These are phyloP conservation scores for Chaetops frenatus DNA, from an alignment of 2,113 vertebrate species.

Conservation along the genomic window DNA sequence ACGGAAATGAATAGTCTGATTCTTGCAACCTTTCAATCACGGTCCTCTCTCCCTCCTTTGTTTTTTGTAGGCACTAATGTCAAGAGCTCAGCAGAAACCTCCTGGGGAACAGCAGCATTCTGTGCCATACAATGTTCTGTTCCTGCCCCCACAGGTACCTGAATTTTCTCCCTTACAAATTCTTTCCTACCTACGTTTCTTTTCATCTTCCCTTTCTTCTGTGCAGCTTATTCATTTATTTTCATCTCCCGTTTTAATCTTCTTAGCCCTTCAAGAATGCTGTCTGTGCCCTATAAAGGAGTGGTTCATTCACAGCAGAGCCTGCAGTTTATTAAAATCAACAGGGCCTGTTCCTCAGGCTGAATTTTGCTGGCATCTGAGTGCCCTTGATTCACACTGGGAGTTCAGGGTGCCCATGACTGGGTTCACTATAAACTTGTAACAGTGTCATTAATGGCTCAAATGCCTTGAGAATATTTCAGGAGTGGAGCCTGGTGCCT, in stretches of 20 bases:
- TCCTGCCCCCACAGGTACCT: neutral
- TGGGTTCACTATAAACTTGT: neutral
- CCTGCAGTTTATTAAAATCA: neutral
- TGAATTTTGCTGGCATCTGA: neutral
- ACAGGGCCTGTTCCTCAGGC: neutral
- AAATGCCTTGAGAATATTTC: neutral
- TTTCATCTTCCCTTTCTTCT: neutral
- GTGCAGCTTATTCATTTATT: constrained; percentile 32
- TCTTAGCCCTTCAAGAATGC: constrained; percentile 10
- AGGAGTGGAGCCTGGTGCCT: neutral
- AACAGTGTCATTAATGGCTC: neutral
- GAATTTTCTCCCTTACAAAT: neutral
- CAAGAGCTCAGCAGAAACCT: neutral
- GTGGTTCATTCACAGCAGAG: neutral
- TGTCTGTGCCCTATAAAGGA: neutral
- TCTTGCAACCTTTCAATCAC: neutral
- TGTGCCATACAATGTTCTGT: neutral
- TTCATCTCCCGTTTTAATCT: neutral
- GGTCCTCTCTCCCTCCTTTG: neutral
- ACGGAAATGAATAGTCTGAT: constrained; percentile 11
- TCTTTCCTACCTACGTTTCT: neutral
- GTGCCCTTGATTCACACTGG: neutral
- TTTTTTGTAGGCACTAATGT: neutral
- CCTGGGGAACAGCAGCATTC: neutral
- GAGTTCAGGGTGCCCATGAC: neutral